A percentile compares a stretch with the other conserved stretches of the same genome.
Conservation (phyloP, 2,797 vertebrate species). For the Sebastes vulpes region DNA sequence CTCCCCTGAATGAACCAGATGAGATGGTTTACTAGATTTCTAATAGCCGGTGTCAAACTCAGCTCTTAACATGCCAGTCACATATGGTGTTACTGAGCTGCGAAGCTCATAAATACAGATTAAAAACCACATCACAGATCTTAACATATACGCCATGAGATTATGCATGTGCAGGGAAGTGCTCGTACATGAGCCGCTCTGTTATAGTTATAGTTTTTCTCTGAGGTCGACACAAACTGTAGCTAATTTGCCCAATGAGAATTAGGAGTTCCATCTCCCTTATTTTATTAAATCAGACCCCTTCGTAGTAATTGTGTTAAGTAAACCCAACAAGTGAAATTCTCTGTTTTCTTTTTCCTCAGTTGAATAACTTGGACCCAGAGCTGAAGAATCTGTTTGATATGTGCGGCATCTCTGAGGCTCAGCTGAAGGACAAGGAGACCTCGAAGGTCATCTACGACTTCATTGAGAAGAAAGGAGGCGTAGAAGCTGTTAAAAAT, state of each 20-base stretch:
- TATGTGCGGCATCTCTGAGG: slow-evolving; percentile 97
- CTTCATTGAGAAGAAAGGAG: slow-evolving; percentile 98
- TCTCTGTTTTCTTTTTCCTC: not conserved
- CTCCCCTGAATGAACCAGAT: not conserved
- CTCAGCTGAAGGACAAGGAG: slow-evolving; percentile 97
- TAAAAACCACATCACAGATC: slow-evolving; percentile 1
- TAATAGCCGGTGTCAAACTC: not conserved
- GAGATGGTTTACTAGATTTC: not conserved
- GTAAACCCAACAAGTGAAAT: not conserved
- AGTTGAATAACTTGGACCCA: slow-evolving; percentile 98
- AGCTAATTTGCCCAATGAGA: not conserved
- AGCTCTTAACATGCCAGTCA: not conserved
- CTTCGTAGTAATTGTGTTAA: not conserved
- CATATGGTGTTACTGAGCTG: slow-evolving; percentile 5
- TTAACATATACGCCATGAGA: not conserved
- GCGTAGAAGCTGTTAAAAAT: slow-evolving; percentile 97
- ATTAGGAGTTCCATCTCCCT: not conserved
- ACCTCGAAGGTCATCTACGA: slow-evolving; percentile 99
- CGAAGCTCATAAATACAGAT: slow-evolving; percentile 25
- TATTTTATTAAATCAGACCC: not conserved
- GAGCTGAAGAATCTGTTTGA: slow-evolving; percentile 98
- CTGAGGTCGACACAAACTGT: no score
- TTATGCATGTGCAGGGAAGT: not conserved
- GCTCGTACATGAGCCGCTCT: not conserved
- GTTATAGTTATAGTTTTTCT: not conserved